phyloP scores from a whole-genome alignment of 30 jellyfish, hydroid and myxozoan genomes.

The Hydra vulgaris region DNA sequence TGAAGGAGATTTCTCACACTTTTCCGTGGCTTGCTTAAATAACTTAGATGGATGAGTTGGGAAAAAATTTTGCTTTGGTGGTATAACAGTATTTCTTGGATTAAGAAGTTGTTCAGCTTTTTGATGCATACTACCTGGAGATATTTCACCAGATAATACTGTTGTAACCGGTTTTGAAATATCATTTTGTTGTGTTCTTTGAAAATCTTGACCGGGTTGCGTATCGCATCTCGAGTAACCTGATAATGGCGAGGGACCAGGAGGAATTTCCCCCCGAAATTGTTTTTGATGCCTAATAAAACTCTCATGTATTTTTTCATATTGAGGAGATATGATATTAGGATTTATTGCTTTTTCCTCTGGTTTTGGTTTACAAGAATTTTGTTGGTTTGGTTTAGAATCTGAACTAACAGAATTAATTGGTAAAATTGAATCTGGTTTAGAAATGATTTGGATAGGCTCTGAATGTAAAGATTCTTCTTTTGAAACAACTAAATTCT shows the following conservation, averaged over 20 bases:
- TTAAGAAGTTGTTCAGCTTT: conserved; percentile 30
- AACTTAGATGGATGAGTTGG: conserved; percentile 73
- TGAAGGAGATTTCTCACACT: background rate
- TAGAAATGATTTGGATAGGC: background rate
- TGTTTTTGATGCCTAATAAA: conserved; percentile 8
- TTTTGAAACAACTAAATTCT: background rate
- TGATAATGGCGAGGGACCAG: background rate
- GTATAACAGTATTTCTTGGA: background rate
- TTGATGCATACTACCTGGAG: conserved; percentile 28
- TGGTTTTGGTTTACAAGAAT: background rate
- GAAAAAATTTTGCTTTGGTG: conserved; percentile 3
- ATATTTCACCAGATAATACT: conserved; percentile 24
- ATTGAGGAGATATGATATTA: background rate
- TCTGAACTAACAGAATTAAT: background rate
- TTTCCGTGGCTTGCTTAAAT: conserved; percentile 33
- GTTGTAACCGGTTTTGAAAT: conserved; percentile 35
- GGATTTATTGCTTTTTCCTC: background rate
- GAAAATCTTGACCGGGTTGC: background rate
- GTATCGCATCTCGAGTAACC: background rate
- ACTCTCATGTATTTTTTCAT: conserved; percentile 11
- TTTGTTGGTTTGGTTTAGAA: background rate
- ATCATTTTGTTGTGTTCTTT: background rate
- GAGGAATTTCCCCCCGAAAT: conserved; percentile 7
- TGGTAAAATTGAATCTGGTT: background rate
- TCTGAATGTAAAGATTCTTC: background rate